Conservation (phyloP, 2,113 vertebrate species). For the Peromyscus polionotus region DNA sequence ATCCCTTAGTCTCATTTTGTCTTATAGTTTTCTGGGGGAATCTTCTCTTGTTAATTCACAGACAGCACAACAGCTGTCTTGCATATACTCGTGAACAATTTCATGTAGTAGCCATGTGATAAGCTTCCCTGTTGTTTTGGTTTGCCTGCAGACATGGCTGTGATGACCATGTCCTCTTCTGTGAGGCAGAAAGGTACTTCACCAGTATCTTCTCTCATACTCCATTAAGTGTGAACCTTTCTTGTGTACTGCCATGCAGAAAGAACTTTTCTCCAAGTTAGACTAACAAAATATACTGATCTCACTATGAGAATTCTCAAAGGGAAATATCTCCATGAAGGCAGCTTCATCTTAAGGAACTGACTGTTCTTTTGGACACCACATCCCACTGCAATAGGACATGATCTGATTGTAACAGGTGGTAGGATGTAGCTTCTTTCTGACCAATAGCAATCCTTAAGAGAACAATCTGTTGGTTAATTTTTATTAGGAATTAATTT, state of each 20-base stretch:
- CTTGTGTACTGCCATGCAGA: neutral
- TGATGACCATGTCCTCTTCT: neutral
- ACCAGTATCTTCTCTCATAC: neutral
- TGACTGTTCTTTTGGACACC: neutral
- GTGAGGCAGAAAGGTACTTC: neutral
- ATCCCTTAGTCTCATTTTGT: conserved; percentile 7
- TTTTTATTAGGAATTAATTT: neutral
- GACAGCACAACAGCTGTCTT: neutral
- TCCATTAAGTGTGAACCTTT: neutral
- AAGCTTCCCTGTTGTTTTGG: neutral
- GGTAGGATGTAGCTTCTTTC: neutral
- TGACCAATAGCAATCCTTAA: neutral
- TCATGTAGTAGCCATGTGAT: neutral
- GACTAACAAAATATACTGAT: neutral
- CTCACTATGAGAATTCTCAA: neutral
- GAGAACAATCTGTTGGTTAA: neutral
- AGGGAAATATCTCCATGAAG: neutral
- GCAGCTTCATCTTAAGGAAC: neutral
- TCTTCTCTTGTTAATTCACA: neutral
- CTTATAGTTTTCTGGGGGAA: neutral
- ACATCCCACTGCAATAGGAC: neutral
- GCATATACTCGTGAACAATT: neutral
- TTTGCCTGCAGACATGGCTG: neutral
- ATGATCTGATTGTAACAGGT: neutral
- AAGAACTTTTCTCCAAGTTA: neutral